Evolutionary conservation across 2,797 vertebrate genomes (phyloP).

Genomic region (Mormyrus proboscirostris): DNA sequence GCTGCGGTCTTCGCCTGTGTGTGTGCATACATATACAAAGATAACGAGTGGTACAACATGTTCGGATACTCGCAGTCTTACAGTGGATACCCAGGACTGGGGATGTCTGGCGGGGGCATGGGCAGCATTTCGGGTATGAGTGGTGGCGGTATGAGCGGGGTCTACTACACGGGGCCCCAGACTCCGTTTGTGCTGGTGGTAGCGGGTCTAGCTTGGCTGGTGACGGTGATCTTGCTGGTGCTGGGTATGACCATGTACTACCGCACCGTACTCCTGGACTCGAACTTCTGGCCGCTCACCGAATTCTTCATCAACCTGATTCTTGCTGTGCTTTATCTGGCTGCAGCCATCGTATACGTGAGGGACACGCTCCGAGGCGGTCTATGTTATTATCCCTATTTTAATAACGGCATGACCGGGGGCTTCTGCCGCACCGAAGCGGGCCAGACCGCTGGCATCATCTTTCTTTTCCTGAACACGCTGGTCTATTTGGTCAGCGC

Average conservation of each 20-base stretch:
- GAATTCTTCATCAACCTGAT: conserved; percentile 78
- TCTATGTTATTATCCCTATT: conserved; percentile 76
- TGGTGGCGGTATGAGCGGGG: conserved; percentile 34
- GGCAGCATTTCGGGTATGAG: neutral
- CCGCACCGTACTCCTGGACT: conserved; percentile 84
- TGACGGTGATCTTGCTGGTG: conserved; percentile 77
- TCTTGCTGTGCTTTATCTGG: conserved; percentile 74
- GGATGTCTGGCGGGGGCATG: conserved; percentile 33
- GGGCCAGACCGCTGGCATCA: conserved; percentile 80
- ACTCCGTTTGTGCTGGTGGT: conserved; percentile 83
- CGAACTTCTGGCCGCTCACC: conserved; percentile 87
- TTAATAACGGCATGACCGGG: conserved; percentile 74
- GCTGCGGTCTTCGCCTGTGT: conserved; percentile 79
- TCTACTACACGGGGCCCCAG: conserved; percentile 76
- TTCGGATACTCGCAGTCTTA: conserved; percentile 67
- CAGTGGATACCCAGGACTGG: conserved; percentile 45
- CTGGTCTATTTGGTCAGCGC: conserved; percentile 77
- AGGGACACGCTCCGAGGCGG: conserved; percentile 84
- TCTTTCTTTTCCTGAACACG: conserved; percentile 82
- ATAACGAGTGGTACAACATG: conserved; percentile 82
- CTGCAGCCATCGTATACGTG: conserved; percentile 77
- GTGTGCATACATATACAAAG: conserved; percentile 79
- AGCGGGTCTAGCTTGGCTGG: conserved; percentile 77
- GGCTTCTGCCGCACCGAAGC: conserved; percentile 83
- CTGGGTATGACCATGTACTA: conserved; percentile 92